phyloP scores from a whole-genome alignment of 1,140 invertebrate genomes.

The Hycleus phaleratus region DNA sequence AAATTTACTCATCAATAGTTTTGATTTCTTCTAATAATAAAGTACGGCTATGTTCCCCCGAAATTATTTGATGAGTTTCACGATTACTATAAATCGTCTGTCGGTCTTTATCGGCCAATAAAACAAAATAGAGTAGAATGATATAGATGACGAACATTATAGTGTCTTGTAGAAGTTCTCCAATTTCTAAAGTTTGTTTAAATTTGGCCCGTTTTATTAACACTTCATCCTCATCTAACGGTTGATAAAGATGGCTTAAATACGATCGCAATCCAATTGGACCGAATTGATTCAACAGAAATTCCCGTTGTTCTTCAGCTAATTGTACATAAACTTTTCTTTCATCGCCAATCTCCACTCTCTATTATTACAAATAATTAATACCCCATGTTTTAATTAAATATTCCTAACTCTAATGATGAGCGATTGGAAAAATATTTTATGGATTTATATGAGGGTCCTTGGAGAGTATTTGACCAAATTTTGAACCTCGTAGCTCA shows the following conservation, averaged over 20 bases:
- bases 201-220: constrained; percentile 3
- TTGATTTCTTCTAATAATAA: constrained; percentile 2
- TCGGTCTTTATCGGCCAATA: constrained; percentile 21
- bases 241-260: constrained; percentile 24
- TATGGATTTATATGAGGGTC: too few species aligned
- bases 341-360: too few species aligned
- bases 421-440: too few species aligned
- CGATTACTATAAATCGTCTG: constrained; percentile 13
- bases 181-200: constrained; percentile 2
- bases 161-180: constrained; percentile 23
- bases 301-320: constrained; percentile 2
- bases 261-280: constrained; percentile 20
- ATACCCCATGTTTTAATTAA: background rate
- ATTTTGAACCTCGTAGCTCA: too few species aligned
- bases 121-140: constrained; percentile 22
- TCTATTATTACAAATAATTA: background rate
- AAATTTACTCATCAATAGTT: constrained; percentile 10
- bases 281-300: constrained; percentile 14
- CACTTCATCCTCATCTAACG: constrained; percentile 11
- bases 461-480: too few species aligned
- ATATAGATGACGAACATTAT: constrained; percentile 28
- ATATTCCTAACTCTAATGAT: too few species aligned
- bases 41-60: background rate
- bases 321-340: background rate
- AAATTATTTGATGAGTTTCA: constrained; percentile 16